Evolutionary conservation across 2,113 vertebrate species (phyloP).

Genomic region (Dicentrarchus labrax): DNA sequence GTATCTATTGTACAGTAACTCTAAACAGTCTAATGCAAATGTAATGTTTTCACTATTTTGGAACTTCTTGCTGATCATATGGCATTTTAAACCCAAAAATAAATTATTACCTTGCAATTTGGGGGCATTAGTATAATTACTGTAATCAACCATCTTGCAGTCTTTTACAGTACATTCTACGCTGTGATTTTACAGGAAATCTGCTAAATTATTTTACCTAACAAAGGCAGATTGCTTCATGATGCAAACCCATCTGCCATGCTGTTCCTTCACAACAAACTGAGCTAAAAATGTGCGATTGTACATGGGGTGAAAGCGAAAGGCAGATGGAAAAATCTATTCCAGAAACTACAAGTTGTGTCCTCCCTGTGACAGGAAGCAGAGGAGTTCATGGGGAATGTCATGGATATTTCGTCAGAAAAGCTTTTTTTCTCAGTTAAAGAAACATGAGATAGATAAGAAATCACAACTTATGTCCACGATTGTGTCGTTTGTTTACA

Average conservation of each 20-base stretch:
- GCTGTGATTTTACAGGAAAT: slow-evolving; percentile 15
- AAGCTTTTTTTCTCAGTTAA: background rate
- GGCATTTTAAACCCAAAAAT: background rate
- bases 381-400: background rate
- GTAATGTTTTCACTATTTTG: background rate
- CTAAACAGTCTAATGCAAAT: background rate
- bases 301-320: slow-evolving; percentile 2
- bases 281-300: background rate
- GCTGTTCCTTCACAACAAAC: slow-evolving; percentile 10
- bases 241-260: slow-evolving; percentile 20
- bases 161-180: background rate
- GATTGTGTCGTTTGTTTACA: background rate
- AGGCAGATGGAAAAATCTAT: background rate
- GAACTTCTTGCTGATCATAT: background rate
- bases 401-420: background rate
- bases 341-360: background rate
- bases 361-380: background rate
- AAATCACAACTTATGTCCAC: background rate
- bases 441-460: background rate
- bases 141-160: slow-evolving; percentile 12
- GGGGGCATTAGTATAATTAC: slow-evolving; percentile 39
- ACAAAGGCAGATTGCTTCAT: slow-evolving; percentile 23
- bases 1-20: background rate
- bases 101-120: slow-evolving; percentile 3
- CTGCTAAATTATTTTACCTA: slow-evolving; percentile 22